phyloP scores from a whole-genome alignment of 2,888 invertebrate species.

The Colostygia pectinataria region DNA sequence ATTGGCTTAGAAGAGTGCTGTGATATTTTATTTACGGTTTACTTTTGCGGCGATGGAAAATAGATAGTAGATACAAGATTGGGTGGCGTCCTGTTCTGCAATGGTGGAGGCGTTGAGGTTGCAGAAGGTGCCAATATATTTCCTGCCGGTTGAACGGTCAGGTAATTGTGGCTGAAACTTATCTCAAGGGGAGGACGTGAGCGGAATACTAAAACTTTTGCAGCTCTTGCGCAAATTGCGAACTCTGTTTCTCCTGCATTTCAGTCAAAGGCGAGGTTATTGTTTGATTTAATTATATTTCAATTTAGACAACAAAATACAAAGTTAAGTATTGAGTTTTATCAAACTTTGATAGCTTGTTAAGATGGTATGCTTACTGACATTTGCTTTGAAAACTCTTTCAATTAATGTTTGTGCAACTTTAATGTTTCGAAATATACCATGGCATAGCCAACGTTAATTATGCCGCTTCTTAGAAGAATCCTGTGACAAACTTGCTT shows the following conservation, averaged over 20 bases:
- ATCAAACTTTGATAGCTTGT: slow-evolving; percentile 18
- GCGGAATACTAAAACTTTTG: slow-evolving; percentile 66
- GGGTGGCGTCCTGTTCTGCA: slow-evolving; percentile 46
- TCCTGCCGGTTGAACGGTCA: slow-evolving; percentile 78
- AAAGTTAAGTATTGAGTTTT: slow-evolving; percentile 21
- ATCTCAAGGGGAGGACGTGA: slow-evolving; percentile 76
- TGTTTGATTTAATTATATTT: slow-evolving; percentile 24
- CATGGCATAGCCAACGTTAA: slow-evolving; percentile 19
- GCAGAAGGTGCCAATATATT: slow-evolving; percentile 80
- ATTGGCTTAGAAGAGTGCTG: slow-evolving; percentile 41
- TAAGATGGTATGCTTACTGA: slow-evolving; percentile 1
- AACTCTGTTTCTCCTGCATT: slow-evolving; percentile 50
- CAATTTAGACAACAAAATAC: slow-evolving; percentile 22
- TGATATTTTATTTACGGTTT: slow-evolving; percentile 38
- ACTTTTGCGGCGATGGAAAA: slow-evolving; percentile 51
- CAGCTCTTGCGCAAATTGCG: slow-evolving; percentile 71
- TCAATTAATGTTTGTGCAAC: slow-evolving; percentile 2
- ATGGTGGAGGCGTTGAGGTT: slow-evolving; percentile 52
- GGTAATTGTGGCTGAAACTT: slow-evolving; percentile 81
- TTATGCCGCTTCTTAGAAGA: slow-evolving; percentile 32
- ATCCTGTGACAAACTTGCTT: slow-evolving; percentile 33
- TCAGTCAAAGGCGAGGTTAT: slow-evolving; percentile 24
- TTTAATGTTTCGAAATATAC: slow-evolving; percentile 10
- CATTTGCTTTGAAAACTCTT: slow-evolving; percentile 9
- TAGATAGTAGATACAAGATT: slow-evolving; percentile 66